phyloP scores from a whole-genome alignment of 2,113 vertebrate genomes.

The Buteo buteo region DNA sequence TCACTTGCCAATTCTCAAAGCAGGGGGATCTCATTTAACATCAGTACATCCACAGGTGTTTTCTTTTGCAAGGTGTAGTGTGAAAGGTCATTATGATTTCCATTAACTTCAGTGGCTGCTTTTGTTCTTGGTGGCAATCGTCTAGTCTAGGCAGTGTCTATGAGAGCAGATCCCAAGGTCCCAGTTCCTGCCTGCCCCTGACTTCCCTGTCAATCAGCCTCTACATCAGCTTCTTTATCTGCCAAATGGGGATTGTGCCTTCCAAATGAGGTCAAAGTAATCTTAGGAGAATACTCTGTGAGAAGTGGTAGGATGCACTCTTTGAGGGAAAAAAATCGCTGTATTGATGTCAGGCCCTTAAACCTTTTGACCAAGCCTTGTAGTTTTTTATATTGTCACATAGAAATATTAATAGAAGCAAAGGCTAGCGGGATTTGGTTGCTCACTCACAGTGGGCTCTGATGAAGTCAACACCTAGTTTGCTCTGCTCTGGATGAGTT shows the following conservation, averaged over 20 bases:
- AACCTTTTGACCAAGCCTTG: background rate
- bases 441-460: background rate
- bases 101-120: background rate
- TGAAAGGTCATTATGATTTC: background rate
- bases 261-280: background rate
- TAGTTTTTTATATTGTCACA: background rate
- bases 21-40: background rate
- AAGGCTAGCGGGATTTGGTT: background rate
- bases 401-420: background rate
- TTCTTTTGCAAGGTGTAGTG: background rate
- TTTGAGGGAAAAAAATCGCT: background rate
- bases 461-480: background rate
- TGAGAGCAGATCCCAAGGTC: background rate
- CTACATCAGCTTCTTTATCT: background rate
- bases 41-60: background rate
- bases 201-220: background rate
- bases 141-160: background rate
- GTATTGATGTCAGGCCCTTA: background rate
- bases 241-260: background rate
- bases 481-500: background rate
- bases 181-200: background rate
- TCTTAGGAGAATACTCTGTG: background rate
- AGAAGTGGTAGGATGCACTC: rapidly evolving
- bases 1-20: background rate
- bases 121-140: background rate